Percentiles rank a stretch among this genome's conserved stretches.
Evolutionary conservation across 1,140 invertebrate species (phyloP).

Genomic region (Tetranychus urticae): DNA sequence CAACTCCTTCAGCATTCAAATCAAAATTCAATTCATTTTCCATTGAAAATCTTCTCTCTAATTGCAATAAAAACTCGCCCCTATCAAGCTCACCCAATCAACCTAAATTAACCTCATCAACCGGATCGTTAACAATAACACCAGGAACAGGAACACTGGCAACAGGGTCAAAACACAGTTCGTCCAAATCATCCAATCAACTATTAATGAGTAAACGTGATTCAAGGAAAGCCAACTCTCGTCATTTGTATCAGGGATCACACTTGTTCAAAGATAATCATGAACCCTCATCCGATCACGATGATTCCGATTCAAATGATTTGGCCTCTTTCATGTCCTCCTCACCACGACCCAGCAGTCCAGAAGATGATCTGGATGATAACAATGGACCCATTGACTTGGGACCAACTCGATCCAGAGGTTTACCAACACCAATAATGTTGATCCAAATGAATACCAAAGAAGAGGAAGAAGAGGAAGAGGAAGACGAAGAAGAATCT

Average conservation of each 20-base stretch:
- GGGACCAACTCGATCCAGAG: neutral
- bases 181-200: too few relatives aligned
- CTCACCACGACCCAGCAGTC: neutral
- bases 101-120: too few relatives aligned
- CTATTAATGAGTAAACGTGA: too few relatives aligned
- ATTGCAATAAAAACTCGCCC: neutral
- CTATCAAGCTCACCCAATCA: neutral
- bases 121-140: too few relatives aligned
- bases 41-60: constrained; percentile 8
- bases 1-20: neutral
- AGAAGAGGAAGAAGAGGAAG: neutral
- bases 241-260: too few relatives aligned
- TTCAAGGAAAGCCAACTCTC: too few relatives aligned
- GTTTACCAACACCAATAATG: neutral
- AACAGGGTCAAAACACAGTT: too few relatives aligned
- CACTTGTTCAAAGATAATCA: neutral
- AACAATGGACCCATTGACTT: neutral
- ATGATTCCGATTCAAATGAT: neutral
- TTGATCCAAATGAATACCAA: neutral
- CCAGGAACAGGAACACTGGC: too few relatives aligned
- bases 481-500: neutral
- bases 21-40: constrained; percentile 6
- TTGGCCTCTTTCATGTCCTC: neutral
- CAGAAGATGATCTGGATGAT: neutral
- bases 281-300: neutral